These are phyloP conservation scores for Pangasianodon hypophthalmus DNA, from an alignment of 2,113 vertebrate genomes.

Conservation along the genomic window DNA sequence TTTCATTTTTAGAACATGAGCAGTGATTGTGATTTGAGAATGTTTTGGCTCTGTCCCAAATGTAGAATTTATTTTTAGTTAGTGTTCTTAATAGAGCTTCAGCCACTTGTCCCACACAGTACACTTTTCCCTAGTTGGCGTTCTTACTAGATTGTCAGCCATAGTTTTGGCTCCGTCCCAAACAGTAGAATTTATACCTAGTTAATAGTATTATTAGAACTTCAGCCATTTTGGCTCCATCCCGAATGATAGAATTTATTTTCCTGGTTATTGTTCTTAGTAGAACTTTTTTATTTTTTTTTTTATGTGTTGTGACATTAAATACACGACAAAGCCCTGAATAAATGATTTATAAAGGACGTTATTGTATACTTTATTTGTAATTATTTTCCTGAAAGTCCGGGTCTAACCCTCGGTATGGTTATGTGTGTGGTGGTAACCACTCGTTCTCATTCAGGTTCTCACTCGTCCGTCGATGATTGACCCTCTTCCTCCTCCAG, in stretches of 20 bases:
- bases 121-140: no score
- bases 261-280: neutral
- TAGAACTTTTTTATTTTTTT: neutral
- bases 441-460: constrained; percentile 69
- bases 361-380: neutral
- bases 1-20: neutral
- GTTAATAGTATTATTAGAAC: neutral
- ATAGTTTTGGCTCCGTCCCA: no score
- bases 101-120: no score
- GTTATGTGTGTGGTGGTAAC: neutral
- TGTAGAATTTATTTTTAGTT: no score
- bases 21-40: neutral
- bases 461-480: constrained; percentile 90
- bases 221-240: neutral
- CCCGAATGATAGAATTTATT: no score
- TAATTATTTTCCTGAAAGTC: neutral
- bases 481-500: constrained; percentile 84
- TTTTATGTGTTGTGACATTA: neutral
- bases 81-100: neutral
- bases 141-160: no score
- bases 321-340: neutral
- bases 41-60: neutral
- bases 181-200: no score
- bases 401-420: neutral
- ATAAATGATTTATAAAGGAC: neutral